Evolutionary conservation across 1,140 invertebrate species (phyloP).

Genomic region (Wasmannia auropunctata): DNA sequence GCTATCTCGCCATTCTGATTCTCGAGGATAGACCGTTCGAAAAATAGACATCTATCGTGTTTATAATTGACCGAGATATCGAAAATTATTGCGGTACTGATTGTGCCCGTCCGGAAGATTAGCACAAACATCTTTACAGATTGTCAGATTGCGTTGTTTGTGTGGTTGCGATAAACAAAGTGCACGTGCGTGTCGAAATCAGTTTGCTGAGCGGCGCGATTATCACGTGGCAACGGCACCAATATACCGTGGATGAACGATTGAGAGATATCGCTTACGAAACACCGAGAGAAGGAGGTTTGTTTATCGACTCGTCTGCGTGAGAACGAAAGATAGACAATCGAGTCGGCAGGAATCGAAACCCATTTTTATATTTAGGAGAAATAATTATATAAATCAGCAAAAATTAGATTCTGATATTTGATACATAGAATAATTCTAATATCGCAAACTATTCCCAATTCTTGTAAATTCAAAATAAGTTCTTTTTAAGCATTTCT

Average conservation of each 20-base stretch:
- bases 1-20: background rate
- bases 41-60: background rate
- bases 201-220: conserved; percentile 1
- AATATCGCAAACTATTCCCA: no score
- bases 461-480: background rate
- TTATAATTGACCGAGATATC: background rate
- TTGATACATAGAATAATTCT: background rate
- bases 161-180: background rate
- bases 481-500: background rate
- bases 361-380: conserved; percentile 1
- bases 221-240: conserved; percentile 22
- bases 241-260: background rate
- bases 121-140: background rate
- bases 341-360: background rate
- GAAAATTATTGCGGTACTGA: background rate
- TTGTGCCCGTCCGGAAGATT: background rate
- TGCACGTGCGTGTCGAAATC: background rate
- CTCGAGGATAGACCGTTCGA: background rate
- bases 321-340: background rate
- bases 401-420: background rate
- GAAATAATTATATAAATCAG: background rate
- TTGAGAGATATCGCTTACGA: conserved; percentile 33
- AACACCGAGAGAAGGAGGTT: conserved; percentile 6
- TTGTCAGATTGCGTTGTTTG: background rate
- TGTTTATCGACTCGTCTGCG: background rate